Evolutionary conservation across 1,140 invertebrate genomes (phyloP).

Genomic region (Drosophila virilis): DNA sequence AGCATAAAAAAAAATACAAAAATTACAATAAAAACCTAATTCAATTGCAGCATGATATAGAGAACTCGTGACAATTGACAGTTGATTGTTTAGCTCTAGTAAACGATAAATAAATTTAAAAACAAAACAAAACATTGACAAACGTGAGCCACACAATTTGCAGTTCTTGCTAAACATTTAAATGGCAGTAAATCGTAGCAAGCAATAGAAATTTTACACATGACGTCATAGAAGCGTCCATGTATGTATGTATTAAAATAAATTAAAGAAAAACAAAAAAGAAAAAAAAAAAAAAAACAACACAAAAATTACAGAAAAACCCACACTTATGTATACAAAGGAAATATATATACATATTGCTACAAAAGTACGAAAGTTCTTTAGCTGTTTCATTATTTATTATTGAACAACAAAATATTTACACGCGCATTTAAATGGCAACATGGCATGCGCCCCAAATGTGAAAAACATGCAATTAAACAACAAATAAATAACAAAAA

Average conservation of each 20-base stretch:
- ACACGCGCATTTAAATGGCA: conserved; percentile 65
- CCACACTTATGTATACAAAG: conserved; percentile 41
- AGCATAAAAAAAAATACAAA: conserved; percentile 19
- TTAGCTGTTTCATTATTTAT: conserved; percentile 70
- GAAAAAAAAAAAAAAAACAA: not conserved
- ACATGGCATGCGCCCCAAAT: conserved; percentile 41
- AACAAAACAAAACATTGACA: not conserved
- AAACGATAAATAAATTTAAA: conserved; percentile 17
- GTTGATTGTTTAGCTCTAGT: conserved; percentile 49
- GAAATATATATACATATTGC: conserved; percentile 31
- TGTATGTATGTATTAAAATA: conserved; percentile 35
- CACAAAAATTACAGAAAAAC: not conserved
- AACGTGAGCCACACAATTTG: conserved; percentile 32
- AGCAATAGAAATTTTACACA: conserved; percentile 32
- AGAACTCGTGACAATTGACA: conserved; percentile 39
- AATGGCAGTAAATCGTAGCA: conserved; percentile 25
- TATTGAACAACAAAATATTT: conserved; percentile 67
- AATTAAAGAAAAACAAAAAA: not conserved
- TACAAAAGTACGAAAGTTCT: conserved; percentile 45
- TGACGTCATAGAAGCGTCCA: conserved; percentile 11
- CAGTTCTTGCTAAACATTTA: conserved; percentile 29
- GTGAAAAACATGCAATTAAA: conserved; percentile 57
- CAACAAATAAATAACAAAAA: conserved; percentile 23
- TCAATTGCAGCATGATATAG: conserved; percentile 27
- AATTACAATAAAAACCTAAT: conserved; percentile 23